phyloP scores from a whole-genome alignment of 1,140 invertebrate genomes.

The Sipha flava region DNA sequence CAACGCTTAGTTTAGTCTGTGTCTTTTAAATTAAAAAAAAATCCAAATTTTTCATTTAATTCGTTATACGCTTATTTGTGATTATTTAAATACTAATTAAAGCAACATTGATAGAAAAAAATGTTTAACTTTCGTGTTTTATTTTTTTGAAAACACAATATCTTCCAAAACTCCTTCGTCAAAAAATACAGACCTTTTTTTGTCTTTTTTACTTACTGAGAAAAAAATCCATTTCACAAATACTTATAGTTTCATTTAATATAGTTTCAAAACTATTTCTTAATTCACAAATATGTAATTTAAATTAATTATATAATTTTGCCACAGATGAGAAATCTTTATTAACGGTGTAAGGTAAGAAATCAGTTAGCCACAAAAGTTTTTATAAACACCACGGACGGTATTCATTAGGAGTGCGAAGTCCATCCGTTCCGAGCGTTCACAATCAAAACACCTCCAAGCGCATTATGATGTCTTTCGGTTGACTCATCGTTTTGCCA shows the following conservation, averaged over 20 bases:
- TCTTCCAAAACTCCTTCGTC: not conserved
- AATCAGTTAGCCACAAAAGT: too few species aligned
- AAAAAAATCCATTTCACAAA: not conserved
- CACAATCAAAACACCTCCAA: too few species aligned
- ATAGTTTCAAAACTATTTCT: not conserved
- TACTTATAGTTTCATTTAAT: not conserved
- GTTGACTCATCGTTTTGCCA: too few species aligned
- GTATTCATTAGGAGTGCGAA: too few species aligned
- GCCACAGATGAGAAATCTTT: not conserved
- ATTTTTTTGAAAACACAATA: not conserved
- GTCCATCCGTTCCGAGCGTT: too few species aligned
- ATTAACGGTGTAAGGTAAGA: too few species aligned
- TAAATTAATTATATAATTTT: not conserved
- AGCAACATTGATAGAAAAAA: not conserved
- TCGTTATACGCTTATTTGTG: not conserved
- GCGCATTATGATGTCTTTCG: too few species aligned
- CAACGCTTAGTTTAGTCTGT: not conserved
- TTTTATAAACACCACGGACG: too few species aligned
- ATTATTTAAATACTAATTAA: not conserved
- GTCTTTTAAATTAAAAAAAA: not conserved
- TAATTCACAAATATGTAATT: not conserved
- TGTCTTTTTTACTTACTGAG: not conserved
- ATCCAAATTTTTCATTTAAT: conserved; percentile 1
- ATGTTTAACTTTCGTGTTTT: not conserved
- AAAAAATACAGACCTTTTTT: not conserved